Percentiles rank a stretch among this genome's conserved stretches.
Conservation (phyloP, 2,113 vertebrate species). For the Coryphaenoides rupestris region DNA sequence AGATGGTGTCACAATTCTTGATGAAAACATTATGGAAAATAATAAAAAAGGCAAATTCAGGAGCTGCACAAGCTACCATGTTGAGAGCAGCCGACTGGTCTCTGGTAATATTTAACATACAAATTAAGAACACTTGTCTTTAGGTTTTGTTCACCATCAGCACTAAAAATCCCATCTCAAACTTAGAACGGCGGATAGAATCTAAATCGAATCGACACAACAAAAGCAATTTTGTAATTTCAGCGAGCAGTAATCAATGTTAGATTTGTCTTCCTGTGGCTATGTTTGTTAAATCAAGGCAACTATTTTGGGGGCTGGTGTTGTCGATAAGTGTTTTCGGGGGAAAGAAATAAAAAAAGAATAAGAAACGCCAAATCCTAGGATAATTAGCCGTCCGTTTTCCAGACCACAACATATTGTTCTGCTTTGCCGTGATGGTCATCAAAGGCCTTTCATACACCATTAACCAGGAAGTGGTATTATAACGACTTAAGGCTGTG, state of each 20-base stretch:
- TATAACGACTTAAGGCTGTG: constrained; percentile 56
- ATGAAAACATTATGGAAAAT: constrained; percentile 52
- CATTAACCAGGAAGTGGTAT: constrained; percentile 72
- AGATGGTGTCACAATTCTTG: constrained; percentile 49
- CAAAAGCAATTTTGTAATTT: too few relatives aligned
- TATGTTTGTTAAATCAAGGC: too few relatives aligned
- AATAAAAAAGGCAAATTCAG: constrained; percentile 31
- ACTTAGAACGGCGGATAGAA: too few relatives aligned
- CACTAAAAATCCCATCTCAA: too few relatives aligned
- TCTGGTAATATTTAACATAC: constrained; percentile 17
- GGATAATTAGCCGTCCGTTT: constrained; percentile 64
- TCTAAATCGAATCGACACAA: too few relatives aligned
- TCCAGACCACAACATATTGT: constrained; percentile 61
- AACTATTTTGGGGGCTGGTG: too few relatives aligned
- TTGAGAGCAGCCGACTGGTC: constrained; percentile 51
- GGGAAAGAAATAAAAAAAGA: too few relatives aligned
- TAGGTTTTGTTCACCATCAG: too few relatives aligned
- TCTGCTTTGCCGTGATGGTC: constrained; percentile 54
- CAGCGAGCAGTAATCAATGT: too few relatives aligned
- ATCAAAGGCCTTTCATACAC: constrained; percentile 75
- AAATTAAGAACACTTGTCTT: not conserved
- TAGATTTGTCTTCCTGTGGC: too few relatives aligned
- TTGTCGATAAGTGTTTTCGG: not conserved
- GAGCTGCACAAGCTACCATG: constrained; percentile 24
- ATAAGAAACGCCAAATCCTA: constrained; percentile 18